Evolutionary conservation across 1,140 invertebrate species (phyloP), one percentile per base, ranked within the genome.

Genomic region (Zophobas morio): DNA sequence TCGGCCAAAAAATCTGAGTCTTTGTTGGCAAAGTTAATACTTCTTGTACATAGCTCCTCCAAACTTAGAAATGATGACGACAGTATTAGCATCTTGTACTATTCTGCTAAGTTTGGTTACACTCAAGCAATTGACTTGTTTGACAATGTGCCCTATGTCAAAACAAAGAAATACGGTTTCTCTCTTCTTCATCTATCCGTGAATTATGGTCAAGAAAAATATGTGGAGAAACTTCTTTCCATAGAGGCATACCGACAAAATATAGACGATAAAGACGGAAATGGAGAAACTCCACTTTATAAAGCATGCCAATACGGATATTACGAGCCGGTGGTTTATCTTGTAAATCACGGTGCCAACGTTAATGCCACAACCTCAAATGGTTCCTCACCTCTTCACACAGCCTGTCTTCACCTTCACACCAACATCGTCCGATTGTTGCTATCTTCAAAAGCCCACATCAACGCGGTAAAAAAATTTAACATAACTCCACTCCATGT

Each of bases 261-360:
- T 5, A 54, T 71, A 6, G 57, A 77, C 34, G 49, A 72, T 4
- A 32, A 46, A 8, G 76, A 72, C 36, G 42, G 60, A 73, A 49
- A 47, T 33, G 76, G 76, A 3, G 57, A 35, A 6, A 77, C 70
- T 3, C 42, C 70, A 42, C 63, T 77, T 20, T 20, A 20, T 20
- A 20, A 20, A 20, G 20, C 20, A 20, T 20, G 20, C 20, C 20
- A 20, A 20, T 20, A 20, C 20, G 20, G 20, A 20, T 20, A 20
- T 20, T 20, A 20, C 20, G 20, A 20, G 20, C 20, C 20, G 20
- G 20, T 20, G 20, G 20, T 20, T 20, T 20, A 20, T 20, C 20
- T 20, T 20, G 20, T 20, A 20, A 20, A 20, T 20, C 20, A 20
- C 20, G 20, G 20, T 46, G 42, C 42, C 42, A 46, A 46, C 42